Percentiles rank a stretch among this genome's conserved stretches.
phyloP scores from a whole-genome alignment of 2,797 vertebrate species.

The Anabas testudineus region DNA sequence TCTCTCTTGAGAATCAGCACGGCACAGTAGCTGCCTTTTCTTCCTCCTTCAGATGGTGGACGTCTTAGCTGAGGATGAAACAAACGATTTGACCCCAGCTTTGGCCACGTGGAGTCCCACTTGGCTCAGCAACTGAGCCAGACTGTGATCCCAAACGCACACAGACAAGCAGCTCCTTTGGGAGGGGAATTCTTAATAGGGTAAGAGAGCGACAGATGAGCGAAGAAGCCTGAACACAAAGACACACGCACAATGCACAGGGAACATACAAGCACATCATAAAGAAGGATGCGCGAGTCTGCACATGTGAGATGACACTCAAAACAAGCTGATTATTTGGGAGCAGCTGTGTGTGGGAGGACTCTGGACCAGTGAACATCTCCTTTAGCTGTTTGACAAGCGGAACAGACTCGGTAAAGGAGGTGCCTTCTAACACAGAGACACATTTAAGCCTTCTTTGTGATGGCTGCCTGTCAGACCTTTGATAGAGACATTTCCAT shows the following conservation, averaged over 20 bases:
- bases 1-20: constrained; percentile 5
- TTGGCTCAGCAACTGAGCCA: constrained; percentile 40
- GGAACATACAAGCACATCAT: constrained; percentile 25
- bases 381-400: constrained; percentile 60
- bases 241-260: constrained; percentile 16
- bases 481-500: neutral
- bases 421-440: constrained; percentile 52
- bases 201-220: constrained; percentile 47
- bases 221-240: constrained; percentile 34
- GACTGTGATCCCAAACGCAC: constrained; percentile 41
- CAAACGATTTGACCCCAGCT: constrained; percentile 36
- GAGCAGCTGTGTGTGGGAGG: constrained; percentile 79
- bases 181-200: constrained; percentile 53
- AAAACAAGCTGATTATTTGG: constrained; percentile 54
- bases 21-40: constrained; percentile 5
- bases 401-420: constrained; percentile 50
- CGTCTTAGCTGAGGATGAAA: constrained; percentile 44
- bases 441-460: constrained; percentile 43
- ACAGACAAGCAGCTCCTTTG: constrained; percentile 32
- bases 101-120: constrained; percentile 26
- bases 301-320: constrained; percentile 40
- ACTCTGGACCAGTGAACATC: constrained; percentile 64
- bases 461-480: constrained; percentile 9
- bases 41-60: constrained; percentile 31
- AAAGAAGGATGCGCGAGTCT: constrained; percentile 24